phyloP scores from a whole-genome alignment of 2,797 vertebrate genomes.

The Chaenodraco wilsoni region DNA sequence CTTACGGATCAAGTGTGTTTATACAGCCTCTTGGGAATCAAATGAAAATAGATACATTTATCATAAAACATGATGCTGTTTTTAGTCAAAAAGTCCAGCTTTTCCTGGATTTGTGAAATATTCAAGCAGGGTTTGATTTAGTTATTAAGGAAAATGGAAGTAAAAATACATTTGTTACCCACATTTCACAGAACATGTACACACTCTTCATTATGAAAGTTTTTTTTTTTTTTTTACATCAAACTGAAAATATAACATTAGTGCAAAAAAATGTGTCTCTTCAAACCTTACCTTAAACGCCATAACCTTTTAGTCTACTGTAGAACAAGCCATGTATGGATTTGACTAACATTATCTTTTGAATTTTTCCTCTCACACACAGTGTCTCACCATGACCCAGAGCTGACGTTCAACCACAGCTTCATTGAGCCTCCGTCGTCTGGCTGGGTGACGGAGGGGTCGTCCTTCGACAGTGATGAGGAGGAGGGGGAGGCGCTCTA shows the following conservation, averaged over 20 bases:
- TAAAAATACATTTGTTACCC: background rate
- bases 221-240: background rate
- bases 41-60: background rate
- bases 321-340: background rate
- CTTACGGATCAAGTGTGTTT: background rate
- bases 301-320: background rate
- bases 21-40: background rate
- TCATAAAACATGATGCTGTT: background rate
- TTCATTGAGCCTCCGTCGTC: conserved; percentile 94
- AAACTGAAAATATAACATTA: background rate
- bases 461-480: conserved; percentile 90
- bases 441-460: conserved; percentile 92
- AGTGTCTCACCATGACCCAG: conserved; percentile 96
- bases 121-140: background rate
- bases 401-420: conserved; percentile 97
- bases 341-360: background rate
- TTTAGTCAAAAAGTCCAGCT: background rate
- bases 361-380: conserved; percentile 28
- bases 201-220: background rate
- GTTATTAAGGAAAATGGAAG: background rate
- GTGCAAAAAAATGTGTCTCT: background rate
- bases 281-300: background rate
- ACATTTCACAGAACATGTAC: background rate
- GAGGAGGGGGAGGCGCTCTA: conserved; percentile 88
- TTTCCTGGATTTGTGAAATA: background rate